phyloP scores from a whole-genome alignment of 2,888 invertebrate genomes.

The Erebia ligea region DNA sequence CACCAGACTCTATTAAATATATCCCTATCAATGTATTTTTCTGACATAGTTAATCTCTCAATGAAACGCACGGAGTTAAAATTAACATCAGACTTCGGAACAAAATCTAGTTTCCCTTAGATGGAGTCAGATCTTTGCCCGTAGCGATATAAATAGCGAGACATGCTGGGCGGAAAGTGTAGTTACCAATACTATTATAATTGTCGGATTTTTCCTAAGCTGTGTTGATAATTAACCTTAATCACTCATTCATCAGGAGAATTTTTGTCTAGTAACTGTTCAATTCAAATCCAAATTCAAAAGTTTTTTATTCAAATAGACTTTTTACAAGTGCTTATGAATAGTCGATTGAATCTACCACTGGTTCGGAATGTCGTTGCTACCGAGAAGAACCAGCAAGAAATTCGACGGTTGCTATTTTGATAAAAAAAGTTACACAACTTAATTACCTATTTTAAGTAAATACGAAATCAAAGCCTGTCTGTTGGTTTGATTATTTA shows the following conservation, averaged over 20 bases:
- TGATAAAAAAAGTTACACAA: no score
- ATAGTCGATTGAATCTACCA: no score
- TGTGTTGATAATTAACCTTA: background rate
- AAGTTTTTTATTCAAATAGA: no score
- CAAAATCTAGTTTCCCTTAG: conserved; percentile 73
- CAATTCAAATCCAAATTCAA: no score
- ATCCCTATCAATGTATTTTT: background rate
- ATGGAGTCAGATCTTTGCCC: conserved; percentile 71
- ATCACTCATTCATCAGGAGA: background rate
- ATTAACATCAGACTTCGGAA: conserved; percentile 58
- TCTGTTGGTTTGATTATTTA: no score
- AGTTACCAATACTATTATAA: conserved; percentile 1
- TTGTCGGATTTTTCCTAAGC: conserved; percentile 4
- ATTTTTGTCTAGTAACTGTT: no score
- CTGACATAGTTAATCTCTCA: conserved; percentile 44
- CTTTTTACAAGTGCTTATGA: no score
- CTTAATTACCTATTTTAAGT: no score
- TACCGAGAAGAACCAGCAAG: no score
- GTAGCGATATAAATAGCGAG: conserved; percentile 74
- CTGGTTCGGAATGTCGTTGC: no score
- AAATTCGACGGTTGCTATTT: no score
- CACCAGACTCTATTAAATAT: background rate
- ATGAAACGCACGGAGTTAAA: conserved; percentile 64
- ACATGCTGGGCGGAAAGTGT: conserved; percentile 53
- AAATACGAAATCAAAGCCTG: no score